A percentile compares a stretch with the other conserved stretches of the same genome.
Evolutionary conservation across 2,113 vertebrate genomes (phyloP).

Genomic region (Rhegmatorhina hoffmannsi): DNA sequence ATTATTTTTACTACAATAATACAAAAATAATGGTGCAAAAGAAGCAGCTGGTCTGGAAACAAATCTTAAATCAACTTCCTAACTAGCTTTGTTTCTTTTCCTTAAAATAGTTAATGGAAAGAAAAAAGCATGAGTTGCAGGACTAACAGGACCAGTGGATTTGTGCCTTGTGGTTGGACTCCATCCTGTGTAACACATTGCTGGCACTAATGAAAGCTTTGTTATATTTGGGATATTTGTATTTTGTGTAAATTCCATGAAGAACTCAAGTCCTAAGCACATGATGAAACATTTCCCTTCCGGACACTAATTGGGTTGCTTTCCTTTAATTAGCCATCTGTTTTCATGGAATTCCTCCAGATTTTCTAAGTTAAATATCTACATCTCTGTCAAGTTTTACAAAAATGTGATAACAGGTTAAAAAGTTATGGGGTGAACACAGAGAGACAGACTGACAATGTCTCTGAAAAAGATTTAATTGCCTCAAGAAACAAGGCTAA

Average conservation of each 20-base stretch:
- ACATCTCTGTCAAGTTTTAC: background rate
- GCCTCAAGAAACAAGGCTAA: background rate
- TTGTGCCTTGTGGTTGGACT: background rate
- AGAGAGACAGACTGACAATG: background rate
- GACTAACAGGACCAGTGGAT: background rate
- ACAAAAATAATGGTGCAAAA: background rate
- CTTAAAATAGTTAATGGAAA: background rate
- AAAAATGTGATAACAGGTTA: background rate
- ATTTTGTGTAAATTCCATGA: background rate
- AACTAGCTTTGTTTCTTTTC: background rate
- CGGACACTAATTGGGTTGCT: background rate
- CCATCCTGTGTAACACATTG: background rate
- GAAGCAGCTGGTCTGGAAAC: background rate
- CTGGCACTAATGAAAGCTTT: background rate
- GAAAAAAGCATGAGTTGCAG: background rate
- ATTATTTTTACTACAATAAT: background rate
- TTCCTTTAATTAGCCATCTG: constrained; percentile 35
- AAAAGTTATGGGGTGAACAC: background rate
- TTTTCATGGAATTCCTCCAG: constrained; percentile 7
- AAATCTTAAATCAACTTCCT: background rate
- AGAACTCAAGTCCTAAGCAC: background rate
- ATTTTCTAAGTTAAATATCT: background rate
- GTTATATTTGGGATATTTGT: background rate
- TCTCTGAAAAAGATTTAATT: background rate
- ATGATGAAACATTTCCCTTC: background rate